phyloP scores from a whole-genome alignment of 2,888 invertebrate species.

The Dendrolimus pini region DNA sequence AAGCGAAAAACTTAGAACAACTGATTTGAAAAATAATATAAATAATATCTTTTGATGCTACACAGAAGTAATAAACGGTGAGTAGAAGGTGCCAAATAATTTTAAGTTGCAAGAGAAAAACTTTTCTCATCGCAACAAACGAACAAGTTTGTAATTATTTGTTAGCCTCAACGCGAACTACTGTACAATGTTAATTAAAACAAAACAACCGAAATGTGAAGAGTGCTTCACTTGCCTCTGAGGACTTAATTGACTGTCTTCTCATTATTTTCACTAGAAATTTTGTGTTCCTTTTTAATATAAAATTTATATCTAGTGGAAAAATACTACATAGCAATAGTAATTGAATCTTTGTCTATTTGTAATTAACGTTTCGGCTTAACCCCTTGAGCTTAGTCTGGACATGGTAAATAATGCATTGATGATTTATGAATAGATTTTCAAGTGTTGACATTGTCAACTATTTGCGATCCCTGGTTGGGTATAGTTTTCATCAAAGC shows the following conservation, averaged over 20 bases:
- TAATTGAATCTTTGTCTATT: too few species aligned
- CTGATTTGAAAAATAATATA: not conserved
- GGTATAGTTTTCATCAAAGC: too few species aligned
- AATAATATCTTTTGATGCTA: not conserved
- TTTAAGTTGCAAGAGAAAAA: conserved; percentile 39
- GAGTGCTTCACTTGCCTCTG: conserved; percentile 44
- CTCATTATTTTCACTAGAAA: conserved; percentile 8
- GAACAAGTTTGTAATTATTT: conserved; percentile 62
- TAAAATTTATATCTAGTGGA: not conserved
- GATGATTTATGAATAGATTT: too few species aligned
- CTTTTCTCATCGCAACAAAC: conserved; percentile 54
- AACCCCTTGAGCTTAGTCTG: too few species aligned
- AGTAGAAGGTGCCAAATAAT: conserved; percentile 30
- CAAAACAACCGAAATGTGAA: conserved; percentile 49
- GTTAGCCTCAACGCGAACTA: conserved; percentile 40
- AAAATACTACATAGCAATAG: too few species aligned
- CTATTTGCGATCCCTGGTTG: too few species aligned
- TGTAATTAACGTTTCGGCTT: too few species aligned
- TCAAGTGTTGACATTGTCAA: too few species aligned
- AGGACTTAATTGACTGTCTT: conserved; percentile 33
- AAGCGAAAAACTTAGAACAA: too few species aligned
- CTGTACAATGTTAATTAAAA: conserved; percentile 56
- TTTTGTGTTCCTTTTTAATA: not conserved
- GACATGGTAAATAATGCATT: too few species aligned
- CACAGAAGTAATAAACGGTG: conserved; percentile 6